Evolutionary conservation across 2,888 invertebrate genomes (phyloP).

Genomic region (Watsonalla binaria): DNA sequence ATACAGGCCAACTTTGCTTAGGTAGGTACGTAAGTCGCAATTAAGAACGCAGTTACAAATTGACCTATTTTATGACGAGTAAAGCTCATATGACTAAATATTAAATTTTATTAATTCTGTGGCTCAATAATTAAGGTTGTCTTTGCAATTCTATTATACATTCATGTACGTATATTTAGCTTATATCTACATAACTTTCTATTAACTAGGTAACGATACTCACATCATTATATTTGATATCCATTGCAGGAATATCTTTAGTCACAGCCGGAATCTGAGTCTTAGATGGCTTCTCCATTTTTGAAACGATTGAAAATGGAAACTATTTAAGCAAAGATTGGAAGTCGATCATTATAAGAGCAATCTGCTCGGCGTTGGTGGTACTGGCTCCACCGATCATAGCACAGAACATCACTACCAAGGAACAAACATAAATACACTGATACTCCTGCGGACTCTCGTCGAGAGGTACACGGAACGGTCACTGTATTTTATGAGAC

Average conservation of each 20-base stretch:
- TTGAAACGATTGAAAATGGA: slow-evolving; percentile 22
- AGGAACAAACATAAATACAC: slow-evolving; percentile 14
- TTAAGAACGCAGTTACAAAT: too few relatives aligned
- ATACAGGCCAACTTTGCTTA: too few relatives aligned
- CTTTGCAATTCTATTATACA: too few relatives aligned
- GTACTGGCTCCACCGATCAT: slow-evolving; percentile 33
- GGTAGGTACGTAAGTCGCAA: too few relatives aligned
- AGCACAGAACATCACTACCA: slow-evolving; percentile 47
- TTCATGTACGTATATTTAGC: too few relatives aligned
- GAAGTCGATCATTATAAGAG: slow-evolving; percentile 36
- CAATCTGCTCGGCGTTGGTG: slow-evolving; percentile 35
- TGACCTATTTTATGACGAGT: too few relatives aligned
- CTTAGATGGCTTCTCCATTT: slow-evolving; percentile 43
- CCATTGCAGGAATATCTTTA: slow-evolving; percentile 49
- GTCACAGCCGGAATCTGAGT: slow-evolving; percentile 48
- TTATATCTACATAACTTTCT: too few relatives aligned
- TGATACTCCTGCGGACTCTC: slow-evolving; percentile 6
- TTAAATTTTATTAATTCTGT: too few relatives aligned
- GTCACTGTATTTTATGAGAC: slow-evolving; percentile 15
- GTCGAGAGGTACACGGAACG: slow-evolving; percentile 1
- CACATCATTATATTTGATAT: slow-evolving; percentile 56
- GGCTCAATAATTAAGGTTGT: too few relatives aligned
- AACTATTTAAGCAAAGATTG: slow-evolving; percentile 40
- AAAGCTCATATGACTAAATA: too few relatives aligned
- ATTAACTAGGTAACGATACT: slow-evolving; percentile 30